These are phyloP conservation scores for Solenopsis invicta DNA, from an alignment of 1,140 invertebrate genomes.

Conservation along the genomic window DNA sequence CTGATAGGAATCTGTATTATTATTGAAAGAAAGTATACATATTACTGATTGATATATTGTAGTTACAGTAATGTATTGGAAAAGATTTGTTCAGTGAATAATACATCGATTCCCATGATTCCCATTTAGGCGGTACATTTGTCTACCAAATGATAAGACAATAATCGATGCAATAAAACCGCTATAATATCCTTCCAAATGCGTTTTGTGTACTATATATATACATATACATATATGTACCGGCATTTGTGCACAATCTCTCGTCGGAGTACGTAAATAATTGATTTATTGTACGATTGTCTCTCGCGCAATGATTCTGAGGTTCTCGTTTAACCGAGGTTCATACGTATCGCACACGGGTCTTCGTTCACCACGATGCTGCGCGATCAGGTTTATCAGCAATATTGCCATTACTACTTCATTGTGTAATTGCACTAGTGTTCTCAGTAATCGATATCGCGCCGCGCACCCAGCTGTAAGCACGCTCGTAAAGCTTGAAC, in stretches of 20 bases:
- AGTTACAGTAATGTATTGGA: too few species aligned
- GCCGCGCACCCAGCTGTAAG: slow-evolving; percentile 70
- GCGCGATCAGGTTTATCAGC: slow-evolving; percentile 69
- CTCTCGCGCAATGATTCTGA: slow-evolving; percentile 21
- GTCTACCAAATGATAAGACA: background rate
- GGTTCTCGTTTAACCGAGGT: slow-evolving; percentile 61
- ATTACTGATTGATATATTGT: too few species aligned
- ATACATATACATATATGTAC: slow-evolving; percentile 26
- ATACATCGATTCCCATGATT: too few species aligned
- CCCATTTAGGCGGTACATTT: background rate
- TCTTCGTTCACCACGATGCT: slow-evolving; percentile 45
- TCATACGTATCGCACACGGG: slow-evolving; percentile 45
- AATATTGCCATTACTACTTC: slow-evolving; percentile 79
- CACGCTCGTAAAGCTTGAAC: slow-evolving; percentile 80
- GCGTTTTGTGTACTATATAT: slow-evolving; percentile 46
- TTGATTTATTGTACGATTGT: slow-evolving; percentile 74
- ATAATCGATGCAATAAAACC: slow-evolving; percentile 9
- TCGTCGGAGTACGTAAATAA: slow-evolving; percentile 61
- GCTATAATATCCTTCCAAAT: slow-evolving; percentile 11
- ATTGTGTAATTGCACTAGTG: slow-evolving; percentile 79
- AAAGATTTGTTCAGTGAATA: too few species aligned
- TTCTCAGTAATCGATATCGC: slow-evolving; percentile 80
- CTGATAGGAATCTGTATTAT: too few species aligned
- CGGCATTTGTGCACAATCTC: slow-evolving; percentile 29
- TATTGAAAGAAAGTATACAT: too few species aligned